These are phyloP conservation scores for Lampris incognitus DNA, from an alignment of 2,113 vertebrate species.

Conservation along the genomic window DNA sequence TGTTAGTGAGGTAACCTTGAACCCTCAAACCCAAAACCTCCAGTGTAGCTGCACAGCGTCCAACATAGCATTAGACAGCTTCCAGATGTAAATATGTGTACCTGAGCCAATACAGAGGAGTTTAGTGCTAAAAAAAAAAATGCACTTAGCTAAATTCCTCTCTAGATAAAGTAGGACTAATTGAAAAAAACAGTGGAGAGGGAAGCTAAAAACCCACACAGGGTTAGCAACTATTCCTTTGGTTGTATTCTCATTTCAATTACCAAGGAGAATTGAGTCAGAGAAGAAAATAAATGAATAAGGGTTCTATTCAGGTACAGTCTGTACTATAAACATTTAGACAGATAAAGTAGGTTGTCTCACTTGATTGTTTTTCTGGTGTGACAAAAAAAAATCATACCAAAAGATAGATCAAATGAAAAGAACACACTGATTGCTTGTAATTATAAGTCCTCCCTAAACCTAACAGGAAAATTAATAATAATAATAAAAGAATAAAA, in stretches of 20 bases:
- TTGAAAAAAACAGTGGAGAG: conserved; percentile 35
- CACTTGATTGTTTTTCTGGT: conserved; percentile 3
- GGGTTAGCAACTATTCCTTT: neutral
- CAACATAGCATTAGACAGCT: conserved; percentile 32
- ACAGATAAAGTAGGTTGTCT: conserved; percentile 7
- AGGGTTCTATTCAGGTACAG: conserved; percentile 10
- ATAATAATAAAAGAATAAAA: conserved; percentile 28
- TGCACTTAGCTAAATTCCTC: conserved; percentile 45
- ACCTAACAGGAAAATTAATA: conserved; percentile 40
- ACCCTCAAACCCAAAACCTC: conserved; percentile 21
- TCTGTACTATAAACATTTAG: neutral
- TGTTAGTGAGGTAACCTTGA: conserved; percentile 12
- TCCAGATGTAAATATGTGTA: conserved; percentile 29
- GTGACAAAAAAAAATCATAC: conserved; percentile 7
- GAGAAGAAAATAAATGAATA: neutral
- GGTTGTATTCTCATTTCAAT: conserved; percentile 8
- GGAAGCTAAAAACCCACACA: conserved; percentile 37
- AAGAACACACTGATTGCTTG: conserved; percentile 4
- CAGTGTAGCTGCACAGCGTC: neutral
- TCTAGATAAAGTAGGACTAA: conserved; percentile 54
- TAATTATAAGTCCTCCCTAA: conserved; percentile 34
- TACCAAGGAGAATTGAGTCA: neutral
- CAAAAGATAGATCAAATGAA: conserved; percentile 1
- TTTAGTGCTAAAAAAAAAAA: conserved; percentile 16
- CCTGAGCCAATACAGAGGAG: conserved; percentile 38